These are phyloP conservation scores for Adelges cooleyi DNA, from an alignment of 1,140 invertebrate species.

Conservation along the genomic window DNA sequence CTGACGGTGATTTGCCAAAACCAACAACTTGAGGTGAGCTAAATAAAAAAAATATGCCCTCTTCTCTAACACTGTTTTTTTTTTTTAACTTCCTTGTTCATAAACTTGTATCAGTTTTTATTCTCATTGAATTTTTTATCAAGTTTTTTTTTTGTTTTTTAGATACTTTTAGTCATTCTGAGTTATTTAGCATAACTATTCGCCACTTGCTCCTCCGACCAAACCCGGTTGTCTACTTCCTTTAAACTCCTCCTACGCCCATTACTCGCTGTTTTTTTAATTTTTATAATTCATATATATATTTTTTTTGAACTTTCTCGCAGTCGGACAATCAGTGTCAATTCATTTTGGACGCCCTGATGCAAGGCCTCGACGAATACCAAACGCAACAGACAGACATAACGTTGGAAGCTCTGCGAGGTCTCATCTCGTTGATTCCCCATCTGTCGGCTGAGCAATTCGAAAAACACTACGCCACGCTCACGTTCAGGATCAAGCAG, in stretches of 20 bases:
- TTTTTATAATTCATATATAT: too few species aligned
- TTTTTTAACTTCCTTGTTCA: too few species aligned
- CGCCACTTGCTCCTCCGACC: too few species aligned
- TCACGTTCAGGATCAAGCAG: slow-evolving; percentile 12
- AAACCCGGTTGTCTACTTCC: too few species aligned
- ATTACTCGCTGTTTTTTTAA: too few species aligned
- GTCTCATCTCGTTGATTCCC: slow-evolving; percentile 13
- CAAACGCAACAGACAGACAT: slow-evolving; percentile 13
- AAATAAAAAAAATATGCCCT: neutral
- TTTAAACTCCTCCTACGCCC: too few species aligned
- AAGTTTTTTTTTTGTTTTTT: too few species aligned
- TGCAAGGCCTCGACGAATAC: slow-evolving; percentile 11
- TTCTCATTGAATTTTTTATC: neutral
- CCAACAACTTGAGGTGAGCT: neutral
- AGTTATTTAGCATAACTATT: too few species aligned
- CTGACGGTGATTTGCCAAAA: slow-evolving; percentile 19
- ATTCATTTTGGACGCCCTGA: slow-evolving; percentile 13
- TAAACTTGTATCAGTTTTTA: too few species aligned
- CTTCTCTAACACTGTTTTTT: too few species aligned
- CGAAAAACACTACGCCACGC: slow-evolving; percentile 1
- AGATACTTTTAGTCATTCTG: too few species aligned
- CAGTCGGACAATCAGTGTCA: neutral
- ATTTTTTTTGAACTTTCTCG: too few species aligned
- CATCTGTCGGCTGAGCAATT: slow-evolving; percentile 14
- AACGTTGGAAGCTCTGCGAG: slow-evolving; percentile 16